Evolutionary conservation across 2,797 vertebrate genomes (phyloP).

Genomic region (Pseudochaenichthys georgianus): DNA sequence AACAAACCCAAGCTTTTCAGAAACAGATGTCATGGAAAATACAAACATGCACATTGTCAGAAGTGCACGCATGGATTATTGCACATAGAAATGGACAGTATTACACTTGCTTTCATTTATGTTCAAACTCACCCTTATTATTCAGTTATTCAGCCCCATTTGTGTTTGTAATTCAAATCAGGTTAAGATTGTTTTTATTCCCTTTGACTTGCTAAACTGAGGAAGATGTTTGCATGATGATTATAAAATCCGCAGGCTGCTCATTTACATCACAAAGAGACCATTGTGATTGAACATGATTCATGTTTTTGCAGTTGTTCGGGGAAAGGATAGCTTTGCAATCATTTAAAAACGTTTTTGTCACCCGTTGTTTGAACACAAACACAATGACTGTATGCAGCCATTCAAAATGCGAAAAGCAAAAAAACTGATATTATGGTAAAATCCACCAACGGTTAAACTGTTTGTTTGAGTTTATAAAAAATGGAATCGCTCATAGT

Average conservation of each 20-base stretch:
- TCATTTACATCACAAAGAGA: not conserved
- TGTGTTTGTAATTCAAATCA: not conserved
- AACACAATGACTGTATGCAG: too few species aligned
- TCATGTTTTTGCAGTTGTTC: not conserved
- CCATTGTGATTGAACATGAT: not conserved
- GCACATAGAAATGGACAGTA: not conserved
- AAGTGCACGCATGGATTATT: not conserved
- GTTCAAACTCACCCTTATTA: not conserved
- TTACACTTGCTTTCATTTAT: not conserved
- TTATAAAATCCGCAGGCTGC: not conserved
- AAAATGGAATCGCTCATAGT: too few species aligned
- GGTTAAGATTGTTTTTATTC: not conserved
- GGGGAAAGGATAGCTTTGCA: too few species aligned
- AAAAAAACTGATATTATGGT: too few species aligned
- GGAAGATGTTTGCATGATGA: not conserved
- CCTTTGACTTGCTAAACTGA: not conserved
- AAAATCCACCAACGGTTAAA: too few species aligned
- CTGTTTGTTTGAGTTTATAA: too few species aligned
- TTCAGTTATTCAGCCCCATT: not conserved
- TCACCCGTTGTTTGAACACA: too few species aligned
- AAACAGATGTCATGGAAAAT: not conserved
- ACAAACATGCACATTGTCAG: not conserved
- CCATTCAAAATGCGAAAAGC: too few species aligned
- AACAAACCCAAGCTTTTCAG: slow-evolving; percentile 15
- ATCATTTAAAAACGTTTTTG: too few species aligned